A percentile compares a stretch with the other conserved stretches of the same genome.
phyloP scores from a whole-genome alignment of 2,113 vertebrate genomes.

The Canis aureus region DNA sequence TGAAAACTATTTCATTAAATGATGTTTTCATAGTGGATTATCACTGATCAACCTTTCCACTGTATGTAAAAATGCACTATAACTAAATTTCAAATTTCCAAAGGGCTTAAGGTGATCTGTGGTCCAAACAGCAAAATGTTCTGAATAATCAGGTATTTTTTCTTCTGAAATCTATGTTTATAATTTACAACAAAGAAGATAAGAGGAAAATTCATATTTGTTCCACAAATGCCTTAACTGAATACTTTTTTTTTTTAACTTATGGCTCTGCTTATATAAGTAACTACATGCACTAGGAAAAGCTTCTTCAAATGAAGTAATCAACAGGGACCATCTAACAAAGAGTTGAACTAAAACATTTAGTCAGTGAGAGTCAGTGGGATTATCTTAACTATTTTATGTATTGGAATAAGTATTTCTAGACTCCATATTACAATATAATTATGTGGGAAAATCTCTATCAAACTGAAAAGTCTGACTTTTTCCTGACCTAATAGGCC shows the following conservation, averaged over 20 bases:
- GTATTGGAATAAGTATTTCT: neutral
- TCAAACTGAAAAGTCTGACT: constrained; percentile 24
- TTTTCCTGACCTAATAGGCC: constrained; percentile 35
- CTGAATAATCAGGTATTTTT: neutral
- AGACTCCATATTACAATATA: constrained; percentile 42
- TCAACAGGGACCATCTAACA: constrained; percentile 22
- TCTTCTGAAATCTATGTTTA: constrained; percentile 51
- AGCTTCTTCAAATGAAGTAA: constrained; percentile 6
- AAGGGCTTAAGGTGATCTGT: neutral
- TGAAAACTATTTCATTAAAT: constrained; percentile 4
- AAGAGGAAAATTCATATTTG: constrained; percentile 30
- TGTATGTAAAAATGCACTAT: constrained; percentile 21
- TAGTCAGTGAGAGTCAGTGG: neutral
- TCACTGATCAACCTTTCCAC: neutral
- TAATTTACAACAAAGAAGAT: constrained; percentile 39
- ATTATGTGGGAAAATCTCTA: constrained; percentile 7
- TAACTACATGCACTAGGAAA: neutral
- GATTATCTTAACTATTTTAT: constrained; percentile 21
- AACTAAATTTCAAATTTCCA: constrained; percentile 51
- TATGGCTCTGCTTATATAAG: neutral
- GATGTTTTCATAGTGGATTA: neutral
- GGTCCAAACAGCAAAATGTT: constrained; percentile 6
- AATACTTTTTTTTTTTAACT: constrained; percentile 24
- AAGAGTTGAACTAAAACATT: constrained; percentile 24
- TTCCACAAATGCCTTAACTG: neutral